These are phyloP conservation scores for Monarcha castaneiventris DNA, from an alignment of 2,113 vertebrate species.

Conservation along the genomic window DNA sequence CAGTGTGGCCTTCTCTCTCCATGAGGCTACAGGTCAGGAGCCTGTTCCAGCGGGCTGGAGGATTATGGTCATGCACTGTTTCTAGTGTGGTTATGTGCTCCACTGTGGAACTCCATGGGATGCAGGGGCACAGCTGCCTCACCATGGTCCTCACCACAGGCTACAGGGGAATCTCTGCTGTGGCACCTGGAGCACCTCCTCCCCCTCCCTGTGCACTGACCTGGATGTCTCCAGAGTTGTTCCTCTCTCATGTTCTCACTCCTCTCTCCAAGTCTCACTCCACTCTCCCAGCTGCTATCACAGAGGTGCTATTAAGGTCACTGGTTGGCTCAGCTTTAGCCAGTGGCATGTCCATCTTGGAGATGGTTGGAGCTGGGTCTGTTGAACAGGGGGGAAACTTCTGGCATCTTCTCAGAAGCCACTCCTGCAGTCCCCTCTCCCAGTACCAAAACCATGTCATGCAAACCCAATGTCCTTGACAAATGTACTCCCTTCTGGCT, in stretches of 20 bases:
- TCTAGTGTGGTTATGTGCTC: not conserved
- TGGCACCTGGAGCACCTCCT: fast-evolving
- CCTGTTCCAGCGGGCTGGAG: not conserved
- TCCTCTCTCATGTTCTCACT: not conserved
- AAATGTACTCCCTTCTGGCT: not conserved
- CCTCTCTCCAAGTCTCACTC: not conserved
- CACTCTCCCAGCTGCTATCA: not conserved
- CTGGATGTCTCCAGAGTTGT: not conserved
- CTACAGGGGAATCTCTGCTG: not conserved
- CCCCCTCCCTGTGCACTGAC: not conserved
- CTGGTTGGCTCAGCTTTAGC: not conserved
- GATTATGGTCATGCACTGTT: not conserved
- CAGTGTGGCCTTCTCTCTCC: not conserved
- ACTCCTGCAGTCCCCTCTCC: fast-evolving
- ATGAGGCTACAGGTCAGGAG: not conserved
- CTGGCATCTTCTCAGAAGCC: not conserved
- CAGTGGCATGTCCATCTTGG: not conserved
- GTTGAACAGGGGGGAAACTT: not conserved
- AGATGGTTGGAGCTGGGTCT: not conserved
- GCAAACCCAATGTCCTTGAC: not conserved
- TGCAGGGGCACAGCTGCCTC: not conserved
- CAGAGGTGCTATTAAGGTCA: fast-evolving
- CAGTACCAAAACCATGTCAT: not conserved
- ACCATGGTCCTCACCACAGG: fast-evolving
- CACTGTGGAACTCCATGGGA: not conserved